These are phyloP conservation scores for Larimichthys crocea DNA, from an alignment of 2,113 vertebrate genomes.

Conservation along the genomic window DNA sequence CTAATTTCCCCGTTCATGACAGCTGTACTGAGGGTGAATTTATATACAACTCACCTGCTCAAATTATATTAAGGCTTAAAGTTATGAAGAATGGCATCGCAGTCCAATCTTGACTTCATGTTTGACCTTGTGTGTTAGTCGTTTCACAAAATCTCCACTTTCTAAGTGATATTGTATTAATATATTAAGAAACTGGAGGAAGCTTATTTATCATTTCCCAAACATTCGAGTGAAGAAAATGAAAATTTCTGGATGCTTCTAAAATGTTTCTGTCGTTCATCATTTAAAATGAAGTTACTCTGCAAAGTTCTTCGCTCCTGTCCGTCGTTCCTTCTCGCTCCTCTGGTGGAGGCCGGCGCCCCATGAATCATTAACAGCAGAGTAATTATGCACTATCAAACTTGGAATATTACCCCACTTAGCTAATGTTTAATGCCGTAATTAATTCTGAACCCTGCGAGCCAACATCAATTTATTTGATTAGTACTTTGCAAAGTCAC, in stretches of 20 bases:
- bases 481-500: slow-evolving; percentile 83
- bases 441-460: slow-evolving; percentile 84
- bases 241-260: neutral
- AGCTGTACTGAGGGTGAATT: no score
- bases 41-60: no score
- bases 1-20: no score
- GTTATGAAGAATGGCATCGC: neutral
- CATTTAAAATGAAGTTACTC: neutral
- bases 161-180: neutral
- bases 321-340: slow-evolving; percentile 40
- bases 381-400: slow-evolving; percentile 82
- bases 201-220: neutral
- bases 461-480: slow-evolving; percentile 85
- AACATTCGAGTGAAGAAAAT: neutral
- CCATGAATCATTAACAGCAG: slow-evolving; percentile 79
- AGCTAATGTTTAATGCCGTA: slow-evolving; percentile 82
- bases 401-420: slow-evolving; percentile 82
- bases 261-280: neutral
- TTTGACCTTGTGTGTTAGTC: neutral
- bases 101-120: neutral
- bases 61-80: no score
- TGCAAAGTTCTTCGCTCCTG: slow-evolving; percentile 7
- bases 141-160: neutral
- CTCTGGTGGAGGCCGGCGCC: slow-evolving; percentile 43
- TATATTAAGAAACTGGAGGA: no score